These are phyloP conservation scores for Solenodon paradoxus DNA, from an alignment of 2,113 vertebrate species.

Conservation along the genomic window DNA sequence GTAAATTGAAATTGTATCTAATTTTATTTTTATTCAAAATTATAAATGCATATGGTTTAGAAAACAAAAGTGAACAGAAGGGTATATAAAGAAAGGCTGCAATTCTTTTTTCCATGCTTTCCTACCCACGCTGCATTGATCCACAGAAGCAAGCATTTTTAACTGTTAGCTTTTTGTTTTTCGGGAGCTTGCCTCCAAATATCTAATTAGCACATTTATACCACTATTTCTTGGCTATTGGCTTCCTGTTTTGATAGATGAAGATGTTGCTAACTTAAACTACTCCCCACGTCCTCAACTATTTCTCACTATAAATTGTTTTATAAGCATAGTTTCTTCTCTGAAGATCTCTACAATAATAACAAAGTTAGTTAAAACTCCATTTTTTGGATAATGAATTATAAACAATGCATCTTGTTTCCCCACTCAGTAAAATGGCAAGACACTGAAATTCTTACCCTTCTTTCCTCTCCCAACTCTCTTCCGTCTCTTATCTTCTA, in stretches of 20 bases:
- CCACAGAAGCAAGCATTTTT: background rate
- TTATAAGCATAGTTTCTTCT: background rate
- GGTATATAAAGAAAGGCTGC: background rate
- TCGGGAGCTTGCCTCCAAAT: background rate
- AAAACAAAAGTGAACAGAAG: slow-evolving; percentile 2
- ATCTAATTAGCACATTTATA: slow-evolving; percentile 46
- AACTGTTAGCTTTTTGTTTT: slow-evolving; percentile 40
- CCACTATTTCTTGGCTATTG: background rate
- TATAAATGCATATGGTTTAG: background rate
- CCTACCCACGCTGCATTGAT: background rate
- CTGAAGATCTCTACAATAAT: background rate
- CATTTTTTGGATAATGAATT: background rate
- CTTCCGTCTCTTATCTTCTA: background rate
- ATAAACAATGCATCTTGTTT: background rate
- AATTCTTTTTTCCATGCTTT: background rate
- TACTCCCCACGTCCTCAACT: background rate
- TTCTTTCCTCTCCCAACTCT: too few species aligned
- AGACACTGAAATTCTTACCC: background rate
- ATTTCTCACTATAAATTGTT: background rate
- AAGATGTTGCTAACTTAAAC: background rate
- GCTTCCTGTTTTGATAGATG: background rate
- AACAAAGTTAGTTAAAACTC: background rate
- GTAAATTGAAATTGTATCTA: slow-evolving; percentile 39
- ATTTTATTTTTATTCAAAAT: slow-evolving; percentile 27
- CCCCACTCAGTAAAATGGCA: background rate